Base-by-base conservation (phyloP, 2,797 vertebrate genomes). In the Tinamus major region DNA sequence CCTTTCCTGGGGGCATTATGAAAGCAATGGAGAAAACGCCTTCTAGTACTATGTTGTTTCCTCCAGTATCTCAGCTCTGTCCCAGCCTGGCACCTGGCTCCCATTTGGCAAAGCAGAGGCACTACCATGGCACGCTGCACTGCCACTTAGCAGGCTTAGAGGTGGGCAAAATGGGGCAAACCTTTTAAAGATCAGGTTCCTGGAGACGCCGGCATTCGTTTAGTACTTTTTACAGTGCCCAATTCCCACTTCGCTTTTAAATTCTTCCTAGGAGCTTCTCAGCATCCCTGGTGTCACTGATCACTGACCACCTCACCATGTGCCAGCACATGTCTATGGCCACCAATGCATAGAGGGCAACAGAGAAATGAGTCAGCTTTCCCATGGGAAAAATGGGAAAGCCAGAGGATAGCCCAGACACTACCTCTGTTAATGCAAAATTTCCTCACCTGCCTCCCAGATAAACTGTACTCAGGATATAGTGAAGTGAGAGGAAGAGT, bases 91-190 rank as follows among this genome's bases (percentile, higher is more conserved):
- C 27, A 27, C 16, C 8, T 41, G 21, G 29, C 21, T 37, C 29
- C 29, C 37, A 17, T 41, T 12, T 26, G 35, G 21, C 46, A 51
- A 77, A 51, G 35, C 37, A 77, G 37, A 48, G 29, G 9, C 37
- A n/a, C 29, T 64, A 49, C 24, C 21, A 6, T 55, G 18, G 51
- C 37, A 39, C 0, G 0, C 44, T 35, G 13, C 39, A 17, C 2
- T 8, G 23, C 6, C 44, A 24, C 18, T 64, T 51, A 51, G 49
- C 21, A 48, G 35, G 31, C 33, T 65, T 70, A 46, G 20, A 1
- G 0, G 23, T 6, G 35, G 2, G 16, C 13, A 87, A 26, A 15
- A 29, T 44, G 29, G 9, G 35, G 35, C 31, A 64, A 42, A 33
- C 18, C 10, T 46, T 56, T 29, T 48, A 24, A 42, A 9, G 1